Evolutionary conservation across 1,140 invertebrate species (phyloP).

Genomic region (Papilio aristodemus): DNA sequence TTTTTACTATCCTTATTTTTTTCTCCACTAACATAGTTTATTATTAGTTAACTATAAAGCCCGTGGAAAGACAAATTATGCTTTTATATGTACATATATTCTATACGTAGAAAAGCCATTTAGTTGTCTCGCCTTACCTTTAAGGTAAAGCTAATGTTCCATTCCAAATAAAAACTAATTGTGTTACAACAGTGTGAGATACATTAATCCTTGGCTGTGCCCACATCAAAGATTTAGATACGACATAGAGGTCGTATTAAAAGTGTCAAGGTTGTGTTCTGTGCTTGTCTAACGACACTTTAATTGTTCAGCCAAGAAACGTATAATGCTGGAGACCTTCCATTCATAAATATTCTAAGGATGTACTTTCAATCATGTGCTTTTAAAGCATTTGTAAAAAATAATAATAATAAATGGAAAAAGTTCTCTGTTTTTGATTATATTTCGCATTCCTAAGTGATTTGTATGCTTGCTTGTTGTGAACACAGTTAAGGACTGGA

Average conservation of each 20-base stretch:
- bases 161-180: background rate
- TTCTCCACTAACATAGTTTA: background rate
- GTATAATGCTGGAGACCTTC: slow-evolving; percentile 28
- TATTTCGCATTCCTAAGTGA: too few species aligned
- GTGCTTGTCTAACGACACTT: slow-evolving; percentile 33
- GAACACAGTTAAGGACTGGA: too few species aligned
- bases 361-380: slow-evolving; percentile 8
- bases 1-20: background rate
- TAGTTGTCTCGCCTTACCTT: too few species aligned
- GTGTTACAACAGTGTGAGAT: background rate
- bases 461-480: too few species aligned
- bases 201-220: slow-evolving; percentile 14
- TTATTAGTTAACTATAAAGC: background rate
- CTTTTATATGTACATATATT: too few species aligned
- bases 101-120: too few species aligned
- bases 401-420: background rate
- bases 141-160: too few species aligned
- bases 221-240: slow-evolving; percentile 26
- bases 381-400: background rate
- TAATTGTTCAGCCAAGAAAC: slow-evolving; percentile 26
- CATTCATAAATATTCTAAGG: background rate
- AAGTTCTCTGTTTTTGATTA: too few species aligned
- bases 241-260: slow-evolving; percentile 9
- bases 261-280: slow-evolving; percentile 30
- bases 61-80: too few species aligned